phyloP scores from a whole-genome alignment of 2,888 invertebrate species.

The Leuctra nigra region DNA sequence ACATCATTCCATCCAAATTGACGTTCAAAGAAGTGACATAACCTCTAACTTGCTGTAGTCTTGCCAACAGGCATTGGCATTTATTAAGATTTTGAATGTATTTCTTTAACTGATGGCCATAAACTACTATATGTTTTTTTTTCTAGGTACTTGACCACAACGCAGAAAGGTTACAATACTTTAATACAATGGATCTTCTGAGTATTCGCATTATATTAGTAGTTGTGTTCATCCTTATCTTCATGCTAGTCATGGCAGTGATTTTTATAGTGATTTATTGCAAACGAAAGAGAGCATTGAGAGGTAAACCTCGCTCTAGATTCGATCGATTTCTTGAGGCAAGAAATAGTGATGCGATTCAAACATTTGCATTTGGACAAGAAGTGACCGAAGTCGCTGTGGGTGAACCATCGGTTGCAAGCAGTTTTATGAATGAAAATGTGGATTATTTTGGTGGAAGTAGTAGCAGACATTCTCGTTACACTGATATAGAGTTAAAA shows the following conservation, averaged over 20 bases:
- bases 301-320: too few relatives aligned
- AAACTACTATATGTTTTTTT: too few relatives aligned
- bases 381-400: conserved; percentile 61
- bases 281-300: conserved; percentile 78
- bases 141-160: too few relatives aligned
- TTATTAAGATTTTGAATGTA: too few relatives aligned
- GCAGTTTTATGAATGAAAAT: conserved; percentile 9
- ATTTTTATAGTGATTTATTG: conserved; percentile 90
- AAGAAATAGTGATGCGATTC: conserved; percentile 64
- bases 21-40: too few relatives aligned
- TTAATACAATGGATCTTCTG: conserved; percentile 55
- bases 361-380: conserved; percentile 53
- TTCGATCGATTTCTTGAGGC: conserved; percentile 54
- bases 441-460: conserved; percentile 1
- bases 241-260: conserved; percentile 79
- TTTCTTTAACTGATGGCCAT: too few relatives aligned
- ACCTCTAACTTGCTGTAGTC: too few relatives aligned
- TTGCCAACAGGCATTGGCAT: too few relatives aligned
- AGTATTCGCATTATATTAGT: conserved; percentile 90
- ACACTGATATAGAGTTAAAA: neutral
- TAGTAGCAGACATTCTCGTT: neutral
- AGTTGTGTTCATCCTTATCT: conserved; percentile 88
- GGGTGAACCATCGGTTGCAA: conserved; percentile 43
- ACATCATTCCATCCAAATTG: too few relatives aligned
- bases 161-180: too few relatives aligned